Evolutionary conservation across 1,140 invertebrate genomes (phyloP).

Genomic region (Agrypnia vestita): DNA sequence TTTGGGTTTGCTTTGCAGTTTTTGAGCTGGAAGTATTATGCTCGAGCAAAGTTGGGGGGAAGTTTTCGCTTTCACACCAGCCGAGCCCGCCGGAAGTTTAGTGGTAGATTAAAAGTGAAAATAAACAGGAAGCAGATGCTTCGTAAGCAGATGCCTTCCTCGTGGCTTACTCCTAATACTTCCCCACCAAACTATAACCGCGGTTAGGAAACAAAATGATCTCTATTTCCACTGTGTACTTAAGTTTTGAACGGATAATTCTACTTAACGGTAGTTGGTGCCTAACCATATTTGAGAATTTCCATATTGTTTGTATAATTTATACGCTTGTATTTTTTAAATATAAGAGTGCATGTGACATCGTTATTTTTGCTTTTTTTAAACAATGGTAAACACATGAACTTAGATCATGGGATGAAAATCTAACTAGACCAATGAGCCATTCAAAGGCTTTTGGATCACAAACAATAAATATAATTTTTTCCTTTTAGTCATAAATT

Average conservation of each 20-base stretch:
- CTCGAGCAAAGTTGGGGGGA: not conserved
- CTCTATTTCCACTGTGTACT: not conserved
- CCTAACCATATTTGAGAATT: not conserved
- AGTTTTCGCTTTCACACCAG: not conserved
- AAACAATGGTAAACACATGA: too few species aligned
- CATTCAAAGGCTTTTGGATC: too few species aligned
- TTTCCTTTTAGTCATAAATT: too few species aligned
- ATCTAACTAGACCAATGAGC: too few species aligned
- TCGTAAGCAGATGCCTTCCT: constrained; percentile 21
- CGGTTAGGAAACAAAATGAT: constrained; percentile 22
- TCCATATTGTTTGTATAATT: too few species aligned
- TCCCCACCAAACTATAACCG: constrained; percentile 19
- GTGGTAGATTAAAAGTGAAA: constrained; percentile 37
- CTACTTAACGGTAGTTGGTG: constrained; percentile 6
- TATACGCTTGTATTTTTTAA: too few species aligned
- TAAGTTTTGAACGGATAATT: constrained; percentile 26
- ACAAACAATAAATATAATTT: too few species aligned
- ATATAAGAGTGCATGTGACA: too few species aligned
- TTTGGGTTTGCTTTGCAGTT: too few species aligned
- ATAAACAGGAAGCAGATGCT: constrained; percentile 34
- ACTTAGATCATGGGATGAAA: too few species aligned
- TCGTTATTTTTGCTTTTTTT: too few species aligned
- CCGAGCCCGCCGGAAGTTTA: not conserved
- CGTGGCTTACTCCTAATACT: constrained; percentile 26
- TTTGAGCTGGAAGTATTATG: not conserved